Conservation (phyloP, 1,140 invertebrate genomes). For the Mizuhopecten yessoensis region DNA sequence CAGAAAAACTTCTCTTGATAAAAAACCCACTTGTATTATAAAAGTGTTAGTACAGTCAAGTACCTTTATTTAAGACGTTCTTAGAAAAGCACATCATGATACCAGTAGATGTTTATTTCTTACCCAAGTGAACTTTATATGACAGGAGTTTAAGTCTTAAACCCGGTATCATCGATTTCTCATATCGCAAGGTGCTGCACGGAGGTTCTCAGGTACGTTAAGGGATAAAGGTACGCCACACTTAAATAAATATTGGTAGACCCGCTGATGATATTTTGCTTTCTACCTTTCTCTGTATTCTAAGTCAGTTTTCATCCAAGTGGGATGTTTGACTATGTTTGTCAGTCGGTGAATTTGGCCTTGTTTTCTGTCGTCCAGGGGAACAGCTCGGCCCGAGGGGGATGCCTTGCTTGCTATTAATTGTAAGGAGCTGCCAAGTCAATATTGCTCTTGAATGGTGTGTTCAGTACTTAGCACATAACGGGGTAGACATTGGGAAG, state of each 20-base stretch:
- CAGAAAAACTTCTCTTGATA: no score
- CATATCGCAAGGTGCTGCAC: not conserved
- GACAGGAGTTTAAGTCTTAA: no score
- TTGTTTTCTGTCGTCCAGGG: not conserved
- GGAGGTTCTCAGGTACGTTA: not conserved
- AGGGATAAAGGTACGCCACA: not conserved
- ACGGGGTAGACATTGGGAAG: no score
- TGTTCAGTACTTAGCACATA: not conserved
- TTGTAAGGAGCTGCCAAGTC: not conserved
- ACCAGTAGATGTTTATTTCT: no score
- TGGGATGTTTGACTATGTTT: slow-evolving; percentile 32
- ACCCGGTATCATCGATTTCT: not conserved
- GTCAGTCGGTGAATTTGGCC: slow-evolving; percentile 7
- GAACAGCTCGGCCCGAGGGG: not conserved
- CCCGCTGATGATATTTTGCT: not conserved
- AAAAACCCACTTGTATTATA: no score
- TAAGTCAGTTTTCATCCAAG: not conserved
- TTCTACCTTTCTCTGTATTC: not conserved
- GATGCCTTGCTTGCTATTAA: not conserved
- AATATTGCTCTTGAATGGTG: not conserved
- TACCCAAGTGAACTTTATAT: no score
- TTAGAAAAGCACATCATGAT: no score
- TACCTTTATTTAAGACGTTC: no score
- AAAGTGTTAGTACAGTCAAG: no score
- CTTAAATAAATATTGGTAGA: slow-evolving; percentile 31